These are phyloP conservation scores for Semicossyphus pulcher DNA, from an alignment of 2,113 vertebrate genomes.

Conservation along the genomic window DNA sequence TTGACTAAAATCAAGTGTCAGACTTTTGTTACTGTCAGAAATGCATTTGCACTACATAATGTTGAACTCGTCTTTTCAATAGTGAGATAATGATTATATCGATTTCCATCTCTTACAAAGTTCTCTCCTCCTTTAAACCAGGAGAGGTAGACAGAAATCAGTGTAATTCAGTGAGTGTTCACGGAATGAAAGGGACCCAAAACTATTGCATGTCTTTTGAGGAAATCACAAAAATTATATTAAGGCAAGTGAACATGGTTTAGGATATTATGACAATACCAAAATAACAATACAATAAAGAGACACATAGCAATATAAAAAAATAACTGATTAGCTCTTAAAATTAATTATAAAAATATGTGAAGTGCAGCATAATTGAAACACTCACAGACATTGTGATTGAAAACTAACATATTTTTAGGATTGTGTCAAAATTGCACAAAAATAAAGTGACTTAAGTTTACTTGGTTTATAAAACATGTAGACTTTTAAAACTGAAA, in stretches of 20 bases:
- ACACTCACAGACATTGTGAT: slow-evolving; percentile 7
- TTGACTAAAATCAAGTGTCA: neutral
- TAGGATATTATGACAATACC: neutral
- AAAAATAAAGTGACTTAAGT: slow-evolving; percentile 20
- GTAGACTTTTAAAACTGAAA: slow-evolving; percentile 1
- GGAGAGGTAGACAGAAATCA: neutral
- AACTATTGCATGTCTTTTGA: slow-evolving; percentile 2
- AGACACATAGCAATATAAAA: slow-evolving; percentile 6
- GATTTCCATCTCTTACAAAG: neutral
- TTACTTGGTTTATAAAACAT: neutral
- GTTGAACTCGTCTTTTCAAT: neutral
- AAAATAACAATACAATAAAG: neutral
- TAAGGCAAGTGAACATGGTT: slow-evolving; percentile 25
- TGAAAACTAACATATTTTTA: neutral
- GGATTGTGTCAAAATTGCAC: slow-evolving; percentile 23
- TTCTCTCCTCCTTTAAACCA: slow-evolving; percentile 46
- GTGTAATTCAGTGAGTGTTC: neutral
- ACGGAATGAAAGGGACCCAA: neutral
- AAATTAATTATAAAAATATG: slow-evolving; percentile 5
- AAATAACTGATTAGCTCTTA: neutral
- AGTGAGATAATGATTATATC: neutral
- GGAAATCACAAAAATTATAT: slow-evolving; percentile 5
- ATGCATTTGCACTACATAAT: slow-evolving; percentile 16
- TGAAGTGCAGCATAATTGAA: slow-evolving; percentile 1
- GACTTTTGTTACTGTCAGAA: neutral